Evolutionary conservation across 2,888 invertebrate genomes (phyloP), one percentile per base, ranked within the genome.

Genomic region (Asteroscopus sphinx): DNA sequence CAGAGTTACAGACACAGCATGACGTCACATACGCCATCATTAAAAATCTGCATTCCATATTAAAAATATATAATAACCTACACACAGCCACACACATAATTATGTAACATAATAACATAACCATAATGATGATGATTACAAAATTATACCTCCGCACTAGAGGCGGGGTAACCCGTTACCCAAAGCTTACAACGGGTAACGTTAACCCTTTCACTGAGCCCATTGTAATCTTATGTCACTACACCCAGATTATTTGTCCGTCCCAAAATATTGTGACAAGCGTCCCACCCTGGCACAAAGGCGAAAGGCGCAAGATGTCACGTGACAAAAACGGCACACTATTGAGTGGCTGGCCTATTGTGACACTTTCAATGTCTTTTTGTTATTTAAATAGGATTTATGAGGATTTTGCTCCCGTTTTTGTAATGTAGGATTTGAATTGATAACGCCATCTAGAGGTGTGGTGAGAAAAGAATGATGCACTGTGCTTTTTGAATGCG

Each of bases 241-340:
- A 57, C 70, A 64, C 56, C 64, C 64, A 58, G 68, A 55, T 53
- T 68, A 65, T 44, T 45, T 65, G 63, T 60, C 9, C 71, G 68
- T 73, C 73, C 73, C 80, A 81, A 69, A 86, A 86, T 87, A 83
- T 87, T 87, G 83, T 87, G 87, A 87, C 86, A 85, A 53, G 56
- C 68, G 68, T 46, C 65, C 73, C 75, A 74, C 76, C 74, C 56
- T 53, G 52, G 13, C 52, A 75, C 67, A 72, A 66, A 70, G 68
- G 35, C 28, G 12, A 72, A 66, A 70, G 68, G 35, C 28, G 12
- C 36, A 26, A 46, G 21, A 48, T 54, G 67, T 56, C 51, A 46
- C 21, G 54, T 40, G 56, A 63, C 60, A 55, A 47, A 48, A 56
- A 39, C 52, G 59, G 42, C 55, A 57, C 71, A 53, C 63, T 70